Conservation (phyloP, 2,113 vertebrate species). For the Tachycineta bicolor region DNA sequence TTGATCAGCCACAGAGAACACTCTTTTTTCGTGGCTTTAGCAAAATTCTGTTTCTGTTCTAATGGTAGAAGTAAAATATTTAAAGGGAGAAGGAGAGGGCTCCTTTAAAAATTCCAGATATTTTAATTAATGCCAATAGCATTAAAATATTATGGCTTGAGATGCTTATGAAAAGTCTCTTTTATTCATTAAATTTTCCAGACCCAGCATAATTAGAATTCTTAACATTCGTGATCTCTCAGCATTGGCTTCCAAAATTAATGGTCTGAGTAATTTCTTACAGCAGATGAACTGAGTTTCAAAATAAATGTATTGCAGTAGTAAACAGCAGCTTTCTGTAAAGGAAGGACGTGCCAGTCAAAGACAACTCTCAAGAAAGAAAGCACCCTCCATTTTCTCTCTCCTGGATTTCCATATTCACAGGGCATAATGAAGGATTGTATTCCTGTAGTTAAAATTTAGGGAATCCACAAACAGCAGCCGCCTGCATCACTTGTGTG, state of each 20-base stretch:
- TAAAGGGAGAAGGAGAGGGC: not conserved
- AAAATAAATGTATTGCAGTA: conserved; percentile 26
- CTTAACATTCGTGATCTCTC: conserved; percentile 65
- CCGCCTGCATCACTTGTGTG: rapidly evolving
- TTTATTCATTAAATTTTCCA: conserved; percentile 68
- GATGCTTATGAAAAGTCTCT: conserved; percentile 66
- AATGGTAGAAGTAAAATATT: conserved; percentile 14
- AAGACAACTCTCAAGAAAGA: not conserved
- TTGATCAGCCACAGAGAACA: conserved; percentile 7
- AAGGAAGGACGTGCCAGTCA: not conserved
- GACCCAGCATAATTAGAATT: conserved; percentile 65
- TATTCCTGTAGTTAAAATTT: not conserved
- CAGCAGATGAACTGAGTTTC: conserved; percentile 44
- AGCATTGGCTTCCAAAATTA: conserved; percentile 64
- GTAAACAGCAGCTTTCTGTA: conserved; percentile 41
- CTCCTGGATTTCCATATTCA: not conserved
- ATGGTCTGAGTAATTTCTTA: conserved; percentile 68
- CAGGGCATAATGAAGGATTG: not conserved
- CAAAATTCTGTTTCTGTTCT: conserved; percentile 9
- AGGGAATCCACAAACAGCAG: not conserved
- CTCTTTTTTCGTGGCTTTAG: not conserved
- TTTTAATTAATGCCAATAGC: conserved; percentile 68
- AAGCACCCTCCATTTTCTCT: conserved; percentile 16
- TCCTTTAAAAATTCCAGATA: conserved; percentile 60
- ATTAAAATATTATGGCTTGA: conserved; percentile 61